Base-by-base conservation (phyloP, 2,888 invertebrate species). In the Danaus chrysippus region DNA sequence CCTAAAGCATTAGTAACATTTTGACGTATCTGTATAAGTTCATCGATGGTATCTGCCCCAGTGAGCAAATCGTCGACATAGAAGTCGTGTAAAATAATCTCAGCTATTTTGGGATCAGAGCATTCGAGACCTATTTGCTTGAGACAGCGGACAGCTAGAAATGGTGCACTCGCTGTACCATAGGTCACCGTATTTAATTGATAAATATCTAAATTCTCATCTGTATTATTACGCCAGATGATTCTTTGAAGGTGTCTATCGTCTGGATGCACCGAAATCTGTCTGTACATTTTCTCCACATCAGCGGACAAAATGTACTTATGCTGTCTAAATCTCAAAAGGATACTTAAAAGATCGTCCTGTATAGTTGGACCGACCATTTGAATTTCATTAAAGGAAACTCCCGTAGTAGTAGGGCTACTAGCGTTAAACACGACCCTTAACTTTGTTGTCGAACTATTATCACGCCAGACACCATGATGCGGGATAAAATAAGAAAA, bases 241-340 rank as follows among this genome's bases (percentile, higher is more conserved):
- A 67, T 58, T 15, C 54, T 44, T 46, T 67, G 61, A 41, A 65
- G 41, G 43, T 65, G 54, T 54, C 65, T 56, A 54, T 65, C 64
- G 23, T 43, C 43, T 12, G 56, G 52, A 42, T 65, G 58, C 3
- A 62, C 55, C 13, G 3, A 1, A 44, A 67, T 41, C 42, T 68
- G 65, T 9, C 74, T 54, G 54, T 73, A 74, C 71, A 72, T 69
- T 59, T 74, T 73, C 44, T 71, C 71, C 0, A 73, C 63, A 19
- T 73, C 72, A 0, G 70, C 71, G 10, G 60, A 55, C 5, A 71
- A 23, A 9, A 72, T 41, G 43, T 67, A 71, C 41, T 68, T 69
- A 42, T 72, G 55, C 41, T 61, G 60, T 6, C 72, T 46, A 56
- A 70, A 71, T 10, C 71, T 57, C 1, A 72, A 46, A 6, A 71